Percentiles rank a stretch among this genome's conserved stretches.
These are phyloP conservation scores for Acanthurus lineatus DNA, from an alignment of 2,797 vertebrate genomes.

Conservation along the genomic window DNA sequence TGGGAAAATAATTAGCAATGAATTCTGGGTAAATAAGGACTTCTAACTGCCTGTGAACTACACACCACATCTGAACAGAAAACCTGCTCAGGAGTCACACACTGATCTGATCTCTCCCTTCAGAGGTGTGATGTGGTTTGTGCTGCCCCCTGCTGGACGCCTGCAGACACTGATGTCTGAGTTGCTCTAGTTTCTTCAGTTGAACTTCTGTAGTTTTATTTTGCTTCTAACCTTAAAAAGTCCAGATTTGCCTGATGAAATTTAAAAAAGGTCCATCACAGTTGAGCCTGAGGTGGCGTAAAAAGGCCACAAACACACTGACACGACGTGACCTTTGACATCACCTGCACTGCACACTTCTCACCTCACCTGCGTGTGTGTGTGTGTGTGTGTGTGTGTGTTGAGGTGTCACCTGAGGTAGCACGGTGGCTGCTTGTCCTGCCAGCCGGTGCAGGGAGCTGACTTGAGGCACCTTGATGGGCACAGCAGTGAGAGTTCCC, in stretches of 20 bases:
- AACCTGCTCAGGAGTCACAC: too few relatives aligned
- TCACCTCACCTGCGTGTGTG: neutral
- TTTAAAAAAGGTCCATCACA: neutral
- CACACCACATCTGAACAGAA: too few relatives aligned
- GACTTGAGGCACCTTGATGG: conserved; percentile 98
- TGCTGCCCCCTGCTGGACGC: conserved; percentile 69
- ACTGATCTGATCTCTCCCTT: too few relatives aligned
- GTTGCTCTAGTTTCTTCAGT: too few relatives aligned
- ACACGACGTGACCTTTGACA: neutral
- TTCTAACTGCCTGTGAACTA: too few relatives aligned
- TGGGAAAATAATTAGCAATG: too few relatives aligned
- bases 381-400: conserved; percentile 12
- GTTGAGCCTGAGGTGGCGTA: neutral
- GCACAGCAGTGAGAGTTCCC: conserved; percentile 93
- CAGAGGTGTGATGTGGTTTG: conserved; percentile 16
- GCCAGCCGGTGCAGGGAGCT: conserved; percentile 97
- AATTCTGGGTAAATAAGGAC: too few relatives aligned
- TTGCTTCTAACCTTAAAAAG: too few relatives aligned
- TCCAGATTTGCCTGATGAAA: neutral
- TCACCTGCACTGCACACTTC: neutral
- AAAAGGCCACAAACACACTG: neutral
- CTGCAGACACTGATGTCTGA: neutral
- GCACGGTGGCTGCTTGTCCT: conserved; percentile 93
- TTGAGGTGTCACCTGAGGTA: conserved; percentile 94
- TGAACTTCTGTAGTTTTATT: too few relatives aligned